Conservation (phyloP, 2,797 vertebrate species). For the Pseudopleuronectes americanus region DNA sequence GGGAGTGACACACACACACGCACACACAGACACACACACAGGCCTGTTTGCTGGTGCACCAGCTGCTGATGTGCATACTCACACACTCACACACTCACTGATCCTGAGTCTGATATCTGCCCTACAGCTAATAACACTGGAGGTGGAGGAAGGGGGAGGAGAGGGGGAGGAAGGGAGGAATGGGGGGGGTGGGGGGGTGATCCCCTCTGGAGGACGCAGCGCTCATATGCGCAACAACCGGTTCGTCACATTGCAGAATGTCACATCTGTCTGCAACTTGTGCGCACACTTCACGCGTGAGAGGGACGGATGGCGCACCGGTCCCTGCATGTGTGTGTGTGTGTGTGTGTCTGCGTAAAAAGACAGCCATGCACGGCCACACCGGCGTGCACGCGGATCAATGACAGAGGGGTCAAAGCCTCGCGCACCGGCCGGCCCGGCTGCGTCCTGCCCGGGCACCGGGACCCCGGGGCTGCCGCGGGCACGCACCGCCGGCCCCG, state of each 20-base stretch:
- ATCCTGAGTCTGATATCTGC: slow-evolving; percentile 58
- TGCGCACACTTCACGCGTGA: slow-evolving; percentile 39
- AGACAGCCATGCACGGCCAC: not conserved
- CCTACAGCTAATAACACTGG: slow-evolving; percentile 56
- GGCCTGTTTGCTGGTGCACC: slow-evolving; percentile 54
- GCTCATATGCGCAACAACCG: slow-evolving; percentile 72
- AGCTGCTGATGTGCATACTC: slow-evolving; percentile 45
- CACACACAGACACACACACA: slow-evolving; percentile 39
- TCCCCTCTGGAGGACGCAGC: slow-evolving; percentile 16
- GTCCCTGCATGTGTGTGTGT: slow-evolving; percentile 3
- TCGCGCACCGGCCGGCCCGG: slow-evolving; percentile 65
- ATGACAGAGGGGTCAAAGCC: slow-evolving; percentile 87
- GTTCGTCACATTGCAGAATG: slow-evolving; percentile 1
- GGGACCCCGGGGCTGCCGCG: not conserved
- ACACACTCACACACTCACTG: slow-evolving; percentile 3
- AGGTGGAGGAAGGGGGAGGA: not conserved
- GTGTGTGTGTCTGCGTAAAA: not conserved
- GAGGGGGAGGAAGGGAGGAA: not conserved
- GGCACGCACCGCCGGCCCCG: not conserved
- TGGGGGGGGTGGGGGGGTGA: no score
- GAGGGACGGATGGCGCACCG: slow-evolving; percentile 2
- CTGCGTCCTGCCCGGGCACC: slow-evolving; percentile 51
- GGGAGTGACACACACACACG: slow-evolving; percentile 10
- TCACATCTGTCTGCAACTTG: slow-evolving; percentile 47
- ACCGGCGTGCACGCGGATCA: slow-evolving; percentile 77